A percentile compares a stretch with the other conserved stretches of the same genome.
Conservation (phyloP, 2,888 invertebrate species). For the Pegoplata infirma region DNA sequence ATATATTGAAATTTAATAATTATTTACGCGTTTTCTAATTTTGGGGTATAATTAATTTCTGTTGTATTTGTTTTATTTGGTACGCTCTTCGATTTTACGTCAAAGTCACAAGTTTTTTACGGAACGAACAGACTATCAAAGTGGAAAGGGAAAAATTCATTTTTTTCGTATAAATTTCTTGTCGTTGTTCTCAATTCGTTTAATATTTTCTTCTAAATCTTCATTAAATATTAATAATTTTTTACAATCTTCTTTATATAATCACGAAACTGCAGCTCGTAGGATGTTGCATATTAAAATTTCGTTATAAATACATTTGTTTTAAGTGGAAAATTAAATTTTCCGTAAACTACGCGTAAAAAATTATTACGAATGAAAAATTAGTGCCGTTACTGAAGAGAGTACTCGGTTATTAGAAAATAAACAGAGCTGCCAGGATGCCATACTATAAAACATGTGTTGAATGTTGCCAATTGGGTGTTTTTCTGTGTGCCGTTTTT, state of each 20-base stretch:
- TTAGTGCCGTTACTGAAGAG: conserved; percentile 10
- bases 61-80: not conserved
- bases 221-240: not conserved
- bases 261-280: not conserved
- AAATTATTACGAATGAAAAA: conserved; percentile 39
- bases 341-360: conserved; percentile 53
- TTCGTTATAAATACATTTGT: conserved; percentile 23
- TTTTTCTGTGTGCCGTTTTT: too few species aligned
- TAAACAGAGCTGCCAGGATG: conserved; percentile 14
- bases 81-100: conserved; percentile 65
- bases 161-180: conserved; percentile 33
- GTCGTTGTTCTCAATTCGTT: conserved; percentile 22
- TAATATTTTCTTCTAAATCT: too few species aligned
- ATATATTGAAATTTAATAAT: not conserved
- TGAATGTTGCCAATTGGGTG: too few species aligned
- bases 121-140: conserved; percentile 51
- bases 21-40: conserved; percentile 30
- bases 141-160: conserved; percentile 28
- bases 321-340: conserved; percentile 17
- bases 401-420: conserved; percentile 7
- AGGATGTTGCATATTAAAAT: not conserved
- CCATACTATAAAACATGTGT: too few species aligned
- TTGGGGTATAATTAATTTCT: conserved; percentile 10
- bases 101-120: conserved; percentile 68
- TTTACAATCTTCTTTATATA: not conserved